Percentiles rank a stretch among this genome's conserved stretches.
phyloP scores from a whole-genome alignment of 2,113 vertebrate species.

The Coracopsis vasa region DNA sequence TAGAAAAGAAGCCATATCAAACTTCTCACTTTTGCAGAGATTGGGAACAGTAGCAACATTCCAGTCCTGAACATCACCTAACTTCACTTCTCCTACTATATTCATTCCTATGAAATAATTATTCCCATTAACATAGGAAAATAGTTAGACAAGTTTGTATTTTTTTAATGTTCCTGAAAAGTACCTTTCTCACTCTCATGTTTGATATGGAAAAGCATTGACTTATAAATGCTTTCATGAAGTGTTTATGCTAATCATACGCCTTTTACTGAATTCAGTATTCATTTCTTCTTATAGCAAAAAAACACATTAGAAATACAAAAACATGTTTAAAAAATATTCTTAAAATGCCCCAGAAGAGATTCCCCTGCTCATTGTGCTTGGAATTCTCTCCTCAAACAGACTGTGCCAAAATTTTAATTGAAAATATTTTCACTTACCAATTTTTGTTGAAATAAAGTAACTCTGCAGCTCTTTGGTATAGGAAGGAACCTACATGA shows the following conservation, averaged over 20 bases:
- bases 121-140: not conserved
- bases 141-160: not conserved
- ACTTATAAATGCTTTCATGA: not conserved
- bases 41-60: not conserved
- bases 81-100: not conserved
- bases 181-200: not conserved
- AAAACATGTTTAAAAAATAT: not conserved
- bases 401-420: not conserved
- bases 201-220: not conserved
- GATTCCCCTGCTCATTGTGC: not conserved
- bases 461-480: not conserved
- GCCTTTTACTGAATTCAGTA: not conserved
- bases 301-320: not conserved
- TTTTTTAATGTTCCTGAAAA: not conserved
- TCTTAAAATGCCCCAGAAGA: not conserved
- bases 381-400: not conserved
- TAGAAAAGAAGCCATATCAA: not conserved
- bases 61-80: not conserved
- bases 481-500: not conserved
- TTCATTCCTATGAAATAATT: not conserved
- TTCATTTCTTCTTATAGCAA: not conserved
- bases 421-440: not conserved
- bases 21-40: not conserved
- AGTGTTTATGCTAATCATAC: not conserved
- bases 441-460: not conserved